Conservation (phyloP, 2,113 vertebrate species). For the Gallinago media region DNA sequence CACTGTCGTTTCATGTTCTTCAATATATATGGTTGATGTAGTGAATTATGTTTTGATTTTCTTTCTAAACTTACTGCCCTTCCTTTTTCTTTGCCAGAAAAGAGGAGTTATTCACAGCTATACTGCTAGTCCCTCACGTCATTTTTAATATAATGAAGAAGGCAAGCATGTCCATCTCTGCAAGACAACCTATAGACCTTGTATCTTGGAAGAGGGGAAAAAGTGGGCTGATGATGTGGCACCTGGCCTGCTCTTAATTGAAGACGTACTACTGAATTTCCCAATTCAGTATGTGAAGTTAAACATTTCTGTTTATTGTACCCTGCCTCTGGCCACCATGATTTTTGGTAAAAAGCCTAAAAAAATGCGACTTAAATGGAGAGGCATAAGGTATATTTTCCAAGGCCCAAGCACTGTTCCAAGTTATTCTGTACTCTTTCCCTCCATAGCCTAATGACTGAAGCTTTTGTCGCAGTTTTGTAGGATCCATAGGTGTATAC, state of each 20-base stretch:
- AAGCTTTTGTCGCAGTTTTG: background rate
- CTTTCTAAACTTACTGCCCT: background rate
- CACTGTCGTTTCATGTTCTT: background rate
- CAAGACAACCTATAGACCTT: background rate
- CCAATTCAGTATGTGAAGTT: background rate
- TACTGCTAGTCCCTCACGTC: background rate
- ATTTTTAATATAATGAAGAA: background rate
- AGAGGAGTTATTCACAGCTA: background rate
- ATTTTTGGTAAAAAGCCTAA: background rate
- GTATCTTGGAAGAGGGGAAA: background rate
- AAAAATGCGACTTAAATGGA: background rate
- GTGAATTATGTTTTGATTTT: background rate
- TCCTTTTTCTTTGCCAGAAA: background rate
- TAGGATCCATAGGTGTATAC: accelerated
- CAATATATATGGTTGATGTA: background rate
- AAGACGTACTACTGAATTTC: background rate
- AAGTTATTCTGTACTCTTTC: background rate
- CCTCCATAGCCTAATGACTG: background rate
- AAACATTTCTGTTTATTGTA: background rate
- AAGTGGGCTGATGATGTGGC: background rate
- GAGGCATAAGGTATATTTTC: background rate
- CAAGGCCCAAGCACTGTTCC: background rate
- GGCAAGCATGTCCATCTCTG: background rate
- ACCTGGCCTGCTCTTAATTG: background rate
- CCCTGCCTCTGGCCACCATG: background rate